phyloP scores from a whole-genome alignment of 2,113 vertebrate genomes.

The Echinops telfairi region DNA sequence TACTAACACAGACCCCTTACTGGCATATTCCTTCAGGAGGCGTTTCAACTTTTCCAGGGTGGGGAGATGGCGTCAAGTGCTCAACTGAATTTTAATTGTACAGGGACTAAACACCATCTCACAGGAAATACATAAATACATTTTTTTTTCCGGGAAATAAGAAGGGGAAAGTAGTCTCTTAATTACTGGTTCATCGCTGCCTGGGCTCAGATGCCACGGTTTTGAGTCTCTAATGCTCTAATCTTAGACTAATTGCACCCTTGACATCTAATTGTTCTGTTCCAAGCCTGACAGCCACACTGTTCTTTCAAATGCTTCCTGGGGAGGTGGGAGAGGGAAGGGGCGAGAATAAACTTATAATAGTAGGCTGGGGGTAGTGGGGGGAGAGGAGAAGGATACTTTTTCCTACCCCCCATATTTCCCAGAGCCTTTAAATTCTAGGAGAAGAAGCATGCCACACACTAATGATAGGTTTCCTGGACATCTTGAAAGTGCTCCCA shows the following conservation, averaged over 20 bases:
- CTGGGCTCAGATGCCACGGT: constrained; percentile 71
- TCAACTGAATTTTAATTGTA: constrained; percentile 63
- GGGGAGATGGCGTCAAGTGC: not conserved
- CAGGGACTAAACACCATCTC: constrained; percentile 61
- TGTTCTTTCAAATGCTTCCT: constrained; percentile 76
- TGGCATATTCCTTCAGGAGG: not conserved
- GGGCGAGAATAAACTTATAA: constrained; percentile 67
- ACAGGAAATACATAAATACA: constrained; percentile 66
- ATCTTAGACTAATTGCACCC: constrained; percentile 79
- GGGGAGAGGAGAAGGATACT: constrained; percentile 63
- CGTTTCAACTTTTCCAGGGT: constrained; percentile 38
- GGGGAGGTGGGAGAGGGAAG: constrained; percentile 51
- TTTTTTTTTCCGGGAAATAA: constrained; percentile 65
- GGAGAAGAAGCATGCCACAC: constrained; percentile 26
- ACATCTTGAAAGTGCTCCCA: constrained; percentile 40
- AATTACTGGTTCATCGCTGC: constrained; percentile 71
- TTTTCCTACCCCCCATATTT: constrained; percentile 42
- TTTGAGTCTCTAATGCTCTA: constrained; percentile 69
- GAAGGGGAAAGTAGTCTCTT: constrained; percentile 60
- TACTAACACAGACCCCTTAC: not conserved
- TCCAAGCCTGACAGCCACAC: constrained; percentile 58
- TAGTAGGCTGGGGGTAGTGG: constrained; percentile 22
- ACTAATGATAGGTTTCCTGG: constrained; percentile 36
- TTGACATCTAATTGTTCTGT: constrained; percentile 67
- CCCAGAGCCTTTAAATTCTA: constrained; percentile 55